Base-by-base conservation (phyloP, 2,797 vertebrate genomes). In the Coranthus polyacanthus region DNA sequence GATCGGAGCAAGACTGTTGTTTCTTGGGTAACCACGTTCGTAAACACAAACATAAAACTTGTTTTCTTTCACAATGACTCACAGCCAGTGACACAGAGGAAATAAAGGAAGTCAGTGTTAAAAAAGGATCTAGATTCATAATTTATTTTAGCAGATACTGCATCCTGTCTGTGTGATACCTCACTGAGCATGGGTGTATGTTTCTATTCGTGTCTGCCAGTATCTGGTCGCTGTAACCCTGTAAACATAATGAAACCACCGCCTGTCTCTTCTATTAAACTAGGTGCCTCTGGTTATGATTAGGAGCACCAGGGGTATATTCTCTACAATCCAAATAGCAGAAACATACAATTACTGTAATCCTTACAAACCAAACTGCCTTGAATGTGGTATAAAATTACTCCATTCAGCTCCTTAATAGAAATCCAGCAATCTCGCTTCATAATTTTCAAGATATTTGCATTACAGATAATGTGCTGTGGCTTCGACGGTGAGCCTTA, bases 201-300 rank as follows among this genome's bases (percentile, higher is more conserved):
- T 54, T 44, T 73, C 2, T 38, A 20, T 22, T 53, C 72, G n/a
- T 59, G 54, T 51, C 22, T 3, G 18, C 61, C 49, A 18, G 16
- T 68, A 67, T 60, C 47, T 44, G 72, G 76, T 68, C 67, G 37
- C 58, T 75, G 39, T 72, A 72, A 75, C 69, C 76, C 79, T 77
- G 71, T 70, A 72, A 78, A 58, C 69, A 72, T 77, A 79, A 85
- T 73, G 56, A 78, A 92, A 57, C 38, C 49, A 57, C 51, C 22
- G 65, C 16, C 60, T 79, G 58, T 78, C 59, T 81, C 44, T 55
- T 58, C 77, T 60, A 78, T 71, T 77, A 63, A 70, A 59, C 44
- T 37, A 59, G 16, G 56, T 72, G 42, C 75, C 66, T 46, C 37
- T 66, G 75, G 65, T 83, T 75, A 77, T 57, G 63, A 81, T 68